Evolutionary conservation across 2,888 invertebrate genomes (phyloP).

Genomic region (Nomada goodeniana): DNA sequence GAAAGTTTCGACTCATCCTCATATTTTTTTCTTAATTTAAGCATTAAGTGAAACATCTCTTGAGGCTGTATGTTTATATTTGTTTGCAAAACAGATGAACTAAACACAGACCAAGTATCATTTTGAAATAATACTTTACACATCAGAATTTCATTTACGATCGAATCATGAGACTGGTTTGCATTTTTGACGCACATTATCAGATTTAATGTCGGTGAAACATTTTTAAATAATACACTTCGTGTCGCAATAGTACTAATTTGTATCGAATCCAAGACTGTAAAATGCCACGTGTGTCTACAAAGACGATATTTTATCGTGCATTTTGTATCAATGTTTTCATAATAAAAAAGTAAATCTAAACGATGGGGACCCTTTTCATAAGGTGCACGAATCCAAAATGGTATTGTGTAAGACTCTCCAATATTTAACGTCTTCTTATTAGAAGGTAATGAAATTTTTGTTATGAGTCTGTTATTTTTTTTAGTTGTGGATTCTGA

Average conservation of each 20-base stretch:
- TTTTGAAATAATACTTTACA: conserved; percentile 87
- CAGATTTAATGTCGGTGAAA: conserved; percentile 87
- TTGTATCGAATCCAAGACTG: conserved; percentile 87
- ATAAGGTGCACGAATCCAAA: conserved; percentile 90
- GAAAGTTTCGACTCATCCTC: conserved; percentile 77
- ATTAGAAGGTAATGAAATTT: conserved; percentile 80
- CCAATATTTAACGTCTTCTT: conserved; percentile 85
- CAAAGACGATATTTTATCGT: conserved; percentile 86
- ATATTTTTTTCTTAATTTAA: conserved; percentile 83
- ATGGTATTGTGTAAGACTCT: conserved; percentile 85
- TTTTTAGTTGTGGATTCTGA: conserved; percentile 79
- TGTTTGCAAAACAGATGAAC: conserved; percentile 79
- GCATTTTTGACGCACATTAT: conserved; percentile 90
- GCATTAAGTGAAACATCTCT: conserved; percentile 85
- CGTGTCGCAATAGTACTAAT: conserved; percentile 86
- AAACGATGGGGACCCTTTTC: conserved; percentile 87
- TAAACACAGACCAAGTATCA: conserved; percentile 86
- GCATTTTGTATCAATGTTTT: conserved; percentile 84
- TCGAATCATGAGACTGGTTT: conserved; percentile 87
- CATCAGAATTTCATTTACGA: conserved; percentile 86
- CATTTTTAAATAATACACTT: conserved; percentile 83
- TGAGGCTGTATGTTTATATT: conserved; percentile 85
- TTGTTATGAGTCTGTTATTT: conserved; percentile 84
- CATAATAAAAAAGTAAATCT: conserved; percentile 91
- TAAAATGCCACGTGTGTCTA: conserved; percentile 88